These are phyloP conservation scores for Psilopsiagon aurifrons DNA, from an alignment of 2,113 vertebrate genomes.

Conservation along the genomic window DNA sequence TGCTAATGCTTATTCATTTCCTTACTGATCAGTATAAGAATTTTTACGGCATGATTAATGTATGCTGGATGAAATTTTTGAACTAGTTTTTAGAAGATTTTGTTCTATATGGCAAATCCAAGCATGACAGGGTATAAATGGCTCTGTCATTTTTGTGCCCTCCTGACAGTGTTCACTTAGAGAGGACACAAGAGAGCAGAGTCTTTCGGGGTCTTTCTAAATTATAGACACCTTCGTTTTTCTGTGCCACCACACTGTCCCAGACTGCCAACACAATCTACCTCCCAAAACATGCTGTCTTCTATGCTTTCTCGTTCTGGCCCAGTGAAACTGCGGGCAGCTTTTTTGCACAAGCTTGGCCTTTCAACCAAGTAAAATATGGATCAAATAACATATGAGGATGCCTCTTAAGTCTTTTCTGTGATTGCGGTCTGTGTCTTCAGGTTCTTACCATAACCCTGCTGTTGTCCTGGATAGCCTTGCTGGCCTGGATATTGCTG, in stretches of 20 bases:
- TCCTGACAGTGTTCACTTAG: background rate
- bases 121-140: background rate
- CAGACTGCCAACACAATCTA: background rate
- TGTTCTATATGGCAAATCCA: background rate
- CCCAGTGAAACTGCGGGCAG: background rate
- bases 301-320: background rate
- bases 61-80: background rate
- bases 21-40: background rate
- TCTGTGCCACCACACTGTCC: background rate
- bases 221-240: background rate
- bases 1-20: background rate
- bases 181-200: background rate
- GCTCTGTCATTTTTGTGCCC: background rate
- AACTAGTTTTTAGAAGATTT: background rate
- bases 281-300: background rate
- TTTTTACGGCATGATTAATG: background rate
- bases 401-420: background rate
- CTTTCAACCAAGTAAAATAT: background rate
- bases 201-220: background rate
- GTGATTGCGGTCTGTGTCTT: background rate
- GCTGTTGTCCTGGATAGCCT: constrained; percentile 93
- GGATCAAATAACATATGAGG: background rate
- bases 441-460: constrained; percentile 88
- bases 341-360: background rate
- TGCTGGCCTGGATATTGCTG: constrained; percentile 83